A percentile compares a stretch with the other conserved stretches of the same genome.
Evolutionary conservation across 2,797 vertebrate genomes (phyloP).

Genomic region (Trachops cirrhosus): DNA sequence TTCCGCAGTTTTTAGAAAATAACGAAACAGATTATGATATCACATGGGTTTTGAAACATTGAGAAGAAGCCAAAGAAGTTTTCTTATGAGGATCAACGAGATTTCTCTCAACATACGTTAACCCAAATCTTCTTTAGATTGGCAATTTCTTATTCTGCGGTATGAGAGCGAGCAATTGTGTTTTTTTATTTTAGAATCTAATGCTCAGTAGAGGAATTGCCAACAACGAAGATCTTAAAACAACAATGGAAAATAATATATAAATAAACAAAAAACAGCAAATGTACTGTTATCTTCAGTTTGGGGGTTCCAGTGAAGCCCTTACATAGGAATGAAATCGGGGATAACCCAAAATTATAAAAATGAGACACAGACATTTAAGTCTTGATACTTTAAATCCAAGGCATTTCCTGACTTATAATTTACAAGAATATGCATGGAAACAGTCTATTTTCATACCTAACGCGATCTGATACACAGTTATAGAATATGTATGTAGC

Average conservation of each 20-base stretch:
- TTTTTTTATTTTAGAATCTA: conserved; percentile 63
- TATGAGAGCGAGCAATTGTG: conserved; percentile 7
- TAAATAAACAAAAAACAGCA: conserved; percentile 82
- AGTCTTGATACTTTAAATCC: conserved; percentile 72
- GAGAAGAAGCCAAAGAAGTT: conserved; percentile 64
- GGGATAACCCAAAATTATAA: conserved; percentile 74
- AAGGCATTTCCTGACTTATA: conserved; percentile 74
- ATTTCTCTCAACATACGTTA: conserved; percentile 48
- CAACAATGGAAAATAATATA: conserved; percentile 36
- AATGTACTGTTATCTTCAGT: conserved; percentile 84
- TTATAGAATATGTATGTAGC: conserved; percentile 70
- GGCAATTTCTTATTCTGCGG: conserved; percentile 62
- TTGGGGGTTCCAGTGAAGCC: conserved; percentile 76
- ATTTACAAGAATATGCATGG: conserved; percentile 77
- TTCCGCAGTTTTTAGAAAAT: conserved; percentile 32
- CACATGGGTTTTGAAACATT: conserved; percentile 53
- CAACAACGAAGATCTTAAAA: conserved; percentile 65
- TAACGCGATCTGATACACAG: conserved; percentile 69
- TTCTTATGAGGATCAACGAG: conserved; percentile 27
- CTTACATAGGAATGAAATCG: conserved; percentile 69
- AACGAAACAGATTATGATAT: conserved; percentile 56
- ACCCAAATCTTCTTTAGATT: conserved; percentile 65
- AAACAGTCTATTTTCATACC: conserved; percentile 72
- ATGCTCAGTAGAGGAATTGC: conserved; percentile 47
- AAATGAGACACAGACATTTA: conserved; percentile 71